Evolutionary conservation across 1,140 invertebrate genomes (phyloP).

Genomic region (Probaryconus sp.): DNA sequence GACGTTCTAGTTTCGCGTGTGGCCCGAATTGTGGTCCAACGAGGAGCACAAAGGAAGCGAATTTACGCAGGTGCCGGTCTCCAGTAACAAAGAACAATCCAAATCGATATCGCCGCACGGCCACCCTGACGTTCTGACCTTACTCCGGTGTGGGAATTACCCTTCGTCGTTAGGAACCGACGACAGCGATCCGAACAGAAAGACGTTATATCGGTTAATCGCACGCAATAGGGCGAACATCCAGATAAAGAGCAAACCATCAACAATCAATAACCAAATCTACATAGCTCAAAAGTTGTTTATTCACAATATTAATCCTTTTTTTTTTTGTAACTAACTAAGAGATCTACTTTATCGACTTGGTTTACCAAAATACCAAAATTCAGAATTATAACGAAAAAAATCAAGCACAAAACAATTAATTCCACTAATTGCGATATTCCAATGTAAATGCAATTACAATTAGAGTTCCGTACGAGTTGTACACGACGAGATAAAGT

Average conservation of each 20-base stretch:
- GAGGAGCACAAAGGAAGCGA: conserved; percentile 51
- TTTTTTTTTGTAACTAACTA: too few relatives aligned
- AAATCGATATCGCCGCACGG: conserved; percentile 58
- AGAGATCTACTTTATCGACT: too few relatives aligned
- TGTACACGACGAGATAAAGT: too few relatives aligned
- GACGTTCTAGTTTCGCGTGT: conserved; percentile 44
- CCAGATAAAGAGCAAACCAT: neutral
- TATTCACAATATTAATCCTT: too few relatives aligned
- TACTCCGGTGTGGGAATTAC: conserved; percentile 60
- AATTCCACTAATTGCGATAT: too few relatives aligned
- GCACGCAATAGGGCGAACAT: conserved; percentile 20
- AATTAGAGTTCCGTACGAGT: too few relatives aligned
- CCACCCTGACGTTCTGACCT: conserved; percentile 28
- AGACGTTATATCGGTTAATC: conserved; percentile 54
- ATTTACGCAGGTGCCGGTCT: conserved; percentile 59
- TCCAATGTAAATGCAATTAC: too few relatives aligned
- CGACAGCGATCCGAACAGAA: conserved; percentile 33
- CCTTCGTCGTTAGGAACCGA: conserved; percentile 58
- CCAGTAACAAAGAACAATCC: conserved; percentile 58
- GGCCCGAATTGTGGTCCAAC: conserved; percentile 46
- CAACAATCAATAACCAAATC: too few relatives aligned
- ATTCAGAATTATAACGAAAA: too few relatives aligned
- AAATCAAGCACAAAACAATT: too few relatives aligned
- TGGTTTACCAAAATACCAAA: too few relatives aligned
- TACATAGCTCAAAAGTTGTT: too few relatives aligned